Percentiles rank a stretch among this genome's conserved stretches.
These are phyloP conservation scores for Pseudonaja textilis DNA, from an alignment of 2,113 vertebrate genomes.

Conservation along the genomic window DNA sequence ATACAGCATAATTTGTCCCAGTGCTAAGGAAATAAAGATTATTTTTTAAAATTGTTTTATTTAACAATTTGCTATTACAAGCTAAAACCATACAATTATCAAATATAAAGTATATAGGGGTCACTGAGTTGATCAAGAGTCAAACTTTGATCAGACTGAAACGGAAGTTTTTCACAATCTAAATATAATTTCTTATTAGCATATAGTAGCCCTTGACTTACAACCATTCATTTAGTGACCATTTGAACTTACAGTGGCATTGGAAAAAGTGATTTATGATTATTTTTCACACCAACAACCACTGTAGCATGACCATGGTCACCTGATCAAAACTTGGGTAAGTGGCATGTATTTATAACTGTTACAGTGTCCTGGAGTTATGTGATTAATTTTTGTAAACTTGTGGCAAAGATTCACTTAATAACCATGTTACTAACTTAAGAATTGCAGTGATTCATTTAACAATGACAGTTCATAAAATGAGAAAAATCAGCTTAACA, in stretches of 20 bases:
- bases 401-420: not conserved
- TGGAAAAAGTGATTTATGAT: not conserved
- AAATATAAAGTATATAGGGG: not conserved
- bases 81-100: not conserved
- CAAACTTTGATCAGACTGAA: not conserved
- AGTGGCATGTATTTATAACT: not conserved
- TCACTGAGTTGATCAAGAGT: not conserved
- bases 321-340: not conserved
- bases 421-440: not conserved
- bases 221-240: not conserved
- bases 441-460: not conserved
- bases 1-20: constrained; percentile 98
- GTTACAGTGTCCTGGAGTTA: not conserved
- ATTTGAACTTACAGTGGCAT: not conserved
- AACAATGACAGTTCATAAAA: not conserved
- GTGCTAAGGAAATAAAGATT: constrained; percentile 73
- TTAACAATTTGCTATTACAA: not conserved
- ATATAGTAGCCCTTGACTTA: not conserved
- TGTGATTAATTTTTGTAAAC: not conserved
- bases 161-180: not conserved
- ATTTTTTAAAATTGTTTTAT: constrained; percentile 40
- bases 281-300: not conserved
- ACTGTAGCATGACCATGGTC: not conserved
- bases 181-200: not conserved
- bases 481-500: not conserved